Base-by-base conservation (phyloP, 2,797 vertebrate genomes). In the Picus viridis region DNA sequence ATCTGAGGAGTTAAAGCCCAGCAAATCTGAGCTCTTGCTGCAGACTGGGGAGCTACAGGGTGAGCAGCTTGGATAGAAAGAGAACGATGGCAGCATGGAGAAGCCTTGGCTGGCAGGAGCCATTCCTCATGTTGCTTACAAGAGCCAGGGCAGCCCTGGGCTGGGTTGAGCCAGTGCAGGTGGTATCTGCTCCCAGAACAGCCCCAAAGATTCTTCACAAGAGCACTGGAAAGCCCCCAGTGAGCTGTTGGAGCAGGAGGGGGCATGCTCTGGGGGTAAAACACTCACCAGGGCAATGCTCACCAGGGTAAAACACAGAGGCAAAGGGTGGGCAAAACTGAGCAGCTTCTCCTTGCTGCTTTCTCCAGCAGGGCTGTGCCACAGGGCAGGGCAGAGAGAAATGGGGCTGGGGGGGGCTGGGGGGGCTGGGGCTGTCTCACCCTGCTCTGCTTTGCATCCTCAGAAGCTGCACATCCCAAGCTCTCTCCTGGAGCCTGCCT, bases 401-500 rank as follows among this genome's bases (percentile, higher is more conserved):
- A 32, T 41, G 45, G 41, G 49, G 4, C 34, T 74, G 29, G 45
- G 49, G 10, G 17, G 56, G 26, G n/a, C n/a, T n/a, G n/a, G n/a
- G n/a, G n/a, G n/a, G n/a, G n/a, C 32, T 85, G 72, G 36, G 49
- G 41, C 63, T 73, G 26, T 63, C 79, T 90, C 71, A 93, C 27
- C 12, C 45, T 45, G 22, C 82, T 81, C 63, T 87, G 72, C 90
- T 90, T 56, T 14, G 11, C 90, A 59, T 81, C 75, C 82, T 13
- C 94, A 99, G 98, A 98, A 98, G 98, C 98, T 98, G 85, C 95
- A 95, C 30, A 95, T 99, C 63, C 98, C 98, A 0, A 89, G 95
- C 82, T 97, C 97, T 74, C 89, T 98, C 79, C 98, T 99, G 57
- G 97, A 98, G 76, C 97, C 97, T 29, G 87, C 97, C 75, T 98